Percentiles rank a stretch among this genome's conserved stretches.
These are phyloP conservation scores for Chloebia gouldiae DNA, from an alignment of 2,113 vertebrate genomes.

Conservation along the genomic window DNA sequence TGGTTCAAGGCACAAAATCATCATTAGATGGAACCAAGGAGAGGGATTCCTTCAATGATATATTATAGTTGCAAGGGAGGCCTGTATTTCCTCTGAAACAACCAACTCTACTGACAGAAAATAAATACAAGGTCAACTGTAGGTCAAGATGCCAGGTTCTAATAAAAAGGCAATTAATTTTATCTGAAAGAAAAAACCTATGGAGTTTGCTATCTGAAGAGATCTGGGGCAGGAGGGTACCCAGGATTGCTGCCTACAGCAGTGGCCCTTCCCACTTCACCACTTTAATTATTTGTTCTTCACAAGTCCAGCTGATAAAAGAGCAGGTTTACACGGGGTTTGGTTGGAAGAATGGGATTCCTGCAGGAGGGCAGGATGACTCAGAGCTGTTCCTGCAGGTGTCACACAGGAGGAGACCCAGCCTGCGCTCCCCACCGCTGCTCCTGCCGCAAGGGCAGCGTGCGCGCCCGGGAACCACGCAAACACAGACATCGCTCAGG, in stretches of 20 bases:
- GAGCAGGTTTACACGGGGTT: neutral
- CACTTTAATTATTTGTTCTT: neutral
- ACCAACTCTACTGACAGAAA: neutral
- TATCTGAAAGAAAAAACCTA: neutral
- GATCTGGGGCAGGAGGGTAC: neutral
- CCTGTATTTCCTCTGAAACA: neutral
- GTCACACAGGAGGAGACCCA: neutral
- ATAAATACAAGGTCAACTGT: neutral
- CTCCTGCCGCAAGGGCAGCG: neutral
- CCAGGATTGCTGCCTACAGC: neutral
- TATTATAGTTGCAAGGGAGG: neutral
- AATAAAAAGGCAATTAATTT: slow-evolving; percentile 22
- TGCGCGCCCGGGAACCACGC: accelerated
- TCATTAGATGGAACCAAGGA: neutral
- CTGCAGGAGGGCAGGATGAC: accelerated
- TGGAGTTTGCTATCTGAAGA: neutral
- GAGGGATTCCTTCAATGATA: neutral
- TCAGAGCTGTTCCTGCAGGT: neutral
- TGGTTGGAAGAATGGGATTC: neutral
- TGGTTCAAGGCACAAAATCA: neutral
- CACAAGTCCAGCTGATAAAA: neutral
- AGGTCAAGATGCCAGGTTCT: neutral
- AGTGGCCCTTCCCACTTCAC: neutral
- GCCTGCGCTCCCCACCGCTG: accelerated
- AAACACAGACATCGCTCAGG: neutral